phyloP scores from a whole-genome alignment of 92 coral and sea anemone genomes.

The Galaxea fascicularis region DNA sequence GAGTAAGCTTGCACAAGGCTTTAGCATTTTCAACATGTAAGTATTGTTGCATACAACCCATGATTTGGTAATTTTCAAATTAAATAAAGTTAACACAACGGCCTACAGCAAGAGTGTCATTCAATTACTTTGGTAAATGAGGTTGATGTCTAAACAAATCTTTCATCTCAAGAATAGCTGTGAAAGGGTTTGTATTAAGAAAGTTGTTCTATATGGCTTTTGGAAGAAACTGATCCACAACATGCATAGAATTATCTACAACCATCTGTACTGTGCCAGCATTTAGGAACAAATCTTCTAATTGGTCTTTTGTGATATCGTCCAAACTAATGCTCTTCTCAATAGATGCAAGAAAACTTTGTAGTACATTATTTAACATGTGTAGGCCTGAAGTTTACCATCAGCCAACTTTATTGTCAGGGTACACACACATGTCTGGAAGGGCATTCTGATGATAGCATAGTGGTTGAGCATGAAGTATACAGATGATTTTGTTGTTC shows the following conservation, averaged over 20 bases:
- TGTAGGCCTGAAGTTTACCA: slow-evolving; percentile 16
- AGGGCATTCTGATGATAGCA: slow-evolving; percentile 29
- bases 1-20: slow-evolving; percentile 1
- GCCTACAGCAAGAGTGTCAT: slow-evolving; percentile 33
- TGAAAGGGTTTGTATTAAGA: slow-evolving; percentile 25
- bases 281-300: slow-evolving; percentile 40
- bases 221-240: slow-evolving; percentile 33
- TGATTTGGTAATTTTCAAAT: slow-evolving; percentile 23
- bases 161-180: slow-evolving; percentile 42
- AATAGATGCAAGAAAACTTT: slow-evolving; percentile 24
- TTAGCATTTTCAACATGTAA: not conserved
- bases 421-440: slow-evolving; percentile 33
- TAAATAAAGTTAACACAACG: slow-evolving; percentile 8
- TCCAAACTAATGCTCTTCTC: slow-evolving; percentile 40
- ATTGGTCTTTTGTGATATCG: slow-evolving; percentile 38
- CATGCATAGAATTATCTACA: slow-evolving; percentile 37
- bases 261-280: slow-evolving; percentile 45
- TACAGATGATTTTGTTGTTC: slow-evolving; percentile 33
- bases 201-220: slow-evolving; percentile 35
- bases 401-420: slow-evolving; percentile 28
- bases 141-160: slow-evolving; percentile 42
- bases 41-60: slow-evolving; percentile 15
- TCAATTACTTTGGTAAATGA: slow-evolving; percentile 35
- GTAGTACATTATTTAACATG: slow-evolving; percentile 16
- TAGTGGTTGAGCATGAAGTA: slow-evolving; percentile 36